A percentile compares a stretch with the other conserved stretches of the same genome.
These are phyloP conservation scores for Struthidea cinerea DNA, from an alignment of 2,113 vertebrate genomes.

Conservation along the genomic window DNA sequence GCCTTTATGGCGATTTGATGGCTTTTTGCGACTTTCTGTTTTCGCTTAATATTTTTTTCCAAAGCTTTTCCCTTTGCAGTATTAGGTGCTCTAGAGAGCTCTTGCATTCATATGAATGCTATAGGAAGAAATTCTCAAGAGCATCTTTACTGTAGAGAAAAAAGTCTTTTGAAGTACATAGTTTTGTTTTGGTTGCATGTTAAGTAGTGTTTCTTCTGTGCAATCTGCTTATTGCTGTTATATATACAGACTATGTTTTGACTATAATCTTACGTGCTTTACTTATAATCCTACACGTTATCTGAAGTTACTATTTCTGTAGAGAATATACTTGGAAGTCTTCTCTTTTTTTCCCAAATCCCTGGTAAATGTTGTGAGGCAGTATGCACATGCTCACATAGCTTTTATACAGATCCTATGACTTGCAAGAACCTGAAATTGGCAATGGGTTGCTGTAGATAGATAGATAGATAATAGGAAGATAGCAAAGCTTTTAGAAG, in stretches of 20 bases:
- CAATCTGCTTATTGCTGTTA: neutral
- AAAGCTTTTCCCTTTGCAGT: neutral
- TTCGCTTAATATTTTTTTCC: neutral
- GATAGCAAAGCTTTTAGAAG: neutral
- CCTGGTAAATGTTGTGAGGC: neutral
- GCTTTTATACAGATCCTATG: neutral
- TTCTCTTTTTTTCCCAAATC: neutral
- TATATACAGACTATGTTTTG: neutral
- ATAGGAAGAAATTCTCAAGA: fast-evolving
- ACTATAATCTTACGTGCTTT: neutral
- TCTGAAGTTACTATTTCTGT: neutral
- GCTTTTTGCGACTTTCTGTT: neutral
- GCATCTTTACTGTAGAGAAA: fast-evolving
- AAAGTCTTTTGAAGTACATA: neutral
- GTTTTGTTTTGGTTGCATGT: neutral
- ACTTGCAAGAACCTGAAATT: neutral
- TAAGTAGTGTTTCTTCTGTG: neutral
- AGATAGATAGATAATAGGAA: neutral
- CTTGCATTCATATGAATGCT: neutral
- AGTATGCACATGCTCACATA: neutral
- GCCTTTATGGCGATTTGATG: fast-evolving
- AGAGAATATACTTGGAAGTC: neutral
- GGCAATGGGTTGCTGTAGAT: neutral
- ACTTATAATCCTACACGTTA: fast-evolving
- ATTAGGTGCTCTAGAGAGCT: neutral